Evolutionary conservation across 2,797 vertebrate genomes (phyloP).

Genomic region (Danio tinwini): DNA sequence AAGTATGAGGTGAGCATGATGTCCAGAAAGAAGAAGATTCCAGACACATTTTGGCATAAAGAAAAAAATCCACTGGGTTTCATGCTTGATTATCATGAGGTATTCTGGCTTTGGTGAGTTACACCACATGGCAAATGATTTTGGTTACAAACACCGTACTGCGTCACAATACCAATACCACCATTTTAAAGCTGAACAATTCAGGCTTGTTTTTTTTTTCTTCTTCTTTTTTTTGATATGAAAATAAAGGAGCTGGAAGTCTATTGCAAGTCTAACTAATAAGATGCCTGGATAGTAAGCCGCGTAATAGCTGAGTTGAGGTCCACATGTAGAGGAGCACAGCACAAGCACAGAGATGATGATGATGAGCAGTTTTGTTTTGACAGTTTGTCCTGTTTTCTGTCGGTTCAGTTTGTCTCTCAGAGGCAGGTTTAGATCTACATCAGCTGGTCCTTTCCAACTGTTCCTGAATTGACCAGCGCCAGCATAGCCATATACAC

Average conservation of each 20-base stretch:
- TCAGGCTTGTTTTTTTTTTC: slow-evolving; percentile 56
- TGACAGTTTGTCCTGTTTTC: slow-evolving; percentile 44
- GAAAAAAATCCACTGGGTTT: slow-evolving; percentile 59
- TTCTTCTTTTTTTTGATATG: slow-evolving; percentile 68
- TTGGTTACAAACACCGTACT: slow-evolving; percentile 75
- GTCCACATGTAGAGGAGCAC: slow-evolving; percentile 58
- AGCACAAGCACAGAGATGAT: slow-evolving; percentile 67
- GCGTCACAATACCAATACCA: slow-evolving; percentile 71
- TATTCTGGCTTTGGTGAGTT: slow-evolving; percentile 76
- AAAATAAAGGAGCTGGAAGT: slow-evolving; percentile 69
- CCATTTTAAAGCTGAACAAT: slow-evolving; percentile 72
- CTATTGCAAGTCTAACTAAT: slow-evolving; percentile 50
- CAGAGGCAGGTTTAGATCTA: slow-evolving; percentile 25
- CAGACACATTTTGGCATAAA: slow-evolving; percentile 51
- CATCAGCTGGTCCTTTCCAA: slow-evolving; percentile 17
- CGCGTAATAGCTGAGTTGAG: slow-evolving; percentile 31
- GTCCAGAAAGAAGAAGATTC: slow-evolving; percentile 35
- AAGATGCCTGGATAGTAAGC: slow-evolving; percentile 48
- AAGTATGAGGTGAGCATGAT: slow-evolving; percentile 45
- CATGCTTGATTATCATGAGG: slow-evolving; percentile 71
- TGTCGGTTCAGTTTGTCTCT: slow-evolving; percentile 48
- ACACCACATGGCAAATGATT: slow-evolving; percentile 68
- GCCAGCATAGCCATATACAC: background rate
- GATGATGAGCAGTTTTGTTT: slow-evolving; percentile 19
- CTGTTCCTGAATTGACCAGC: slow-evolving; percentile 37